Conservation (phyloP, 2,888 invertebrate species). For the Fragum whitleyi region DNA sequence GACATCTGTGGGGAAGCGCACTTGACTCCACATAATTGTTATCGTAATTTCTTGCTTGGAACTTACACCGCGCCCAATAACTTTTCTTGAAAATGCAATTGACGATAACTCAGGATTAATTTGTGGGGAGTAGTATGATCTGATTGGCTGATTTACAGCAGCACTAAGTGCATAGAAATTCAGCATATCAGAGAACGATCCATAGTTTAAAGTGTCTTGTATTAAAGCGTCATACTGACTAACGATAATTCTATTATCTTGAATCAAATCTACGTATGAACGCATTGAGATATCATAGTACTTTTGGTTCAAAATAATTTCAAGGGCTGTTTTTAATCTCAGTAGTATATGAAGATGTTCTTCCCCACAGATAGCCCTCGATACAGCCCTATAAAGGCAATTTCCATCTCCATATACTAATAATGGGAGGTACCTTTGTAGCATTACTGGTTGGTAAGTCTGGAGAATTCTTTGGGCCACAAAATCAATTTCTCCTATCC, state of each 20-base stretch:
- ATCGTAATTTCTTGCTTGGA: neutral
- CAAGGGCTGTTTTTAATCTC: constrained; percentile 21
- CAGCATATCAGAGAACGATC: constrained; percentile 22
- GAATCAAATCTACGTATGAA: neutral
- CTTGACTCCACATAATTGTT: neutral
- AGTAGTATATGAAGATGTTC: constrained; percentile 17
- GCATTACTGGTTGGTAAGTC: neutral
- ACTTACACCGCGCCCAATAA: neutral
- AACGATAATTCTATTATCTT: neutral
- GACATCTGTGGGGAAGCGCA: neutral
- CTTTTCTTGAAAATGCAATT: neutral
- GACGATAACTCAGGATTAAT: neutral
- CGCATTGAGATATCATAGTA: constrained; percentile 10
- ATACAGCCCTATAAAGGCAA: constrained; percentile 32
- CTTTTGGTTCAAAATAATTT: constrained; percentile 23
- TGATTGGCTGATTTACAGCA: constrained; percentile 8
- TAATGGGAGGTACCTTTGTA: neutral
- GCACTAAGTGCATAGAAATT: constrained; percentile 41
- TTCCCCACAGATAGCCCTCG: neutral
- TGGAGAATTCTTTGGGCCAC: neutral
- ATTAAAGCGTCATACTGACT: neutral
- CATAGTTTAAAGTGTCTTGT: neutral
- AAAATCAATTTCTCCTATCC: neutral
- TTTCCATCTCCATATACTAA: constrained; percentile 21
- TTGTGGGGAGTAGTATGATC: constrained; percentile 20